These are phyloP conservation scores for Aplocera efformata DNA, from an alignment of 2,888 invertebrate genomes.

Conservation along the genomic window DNA sequence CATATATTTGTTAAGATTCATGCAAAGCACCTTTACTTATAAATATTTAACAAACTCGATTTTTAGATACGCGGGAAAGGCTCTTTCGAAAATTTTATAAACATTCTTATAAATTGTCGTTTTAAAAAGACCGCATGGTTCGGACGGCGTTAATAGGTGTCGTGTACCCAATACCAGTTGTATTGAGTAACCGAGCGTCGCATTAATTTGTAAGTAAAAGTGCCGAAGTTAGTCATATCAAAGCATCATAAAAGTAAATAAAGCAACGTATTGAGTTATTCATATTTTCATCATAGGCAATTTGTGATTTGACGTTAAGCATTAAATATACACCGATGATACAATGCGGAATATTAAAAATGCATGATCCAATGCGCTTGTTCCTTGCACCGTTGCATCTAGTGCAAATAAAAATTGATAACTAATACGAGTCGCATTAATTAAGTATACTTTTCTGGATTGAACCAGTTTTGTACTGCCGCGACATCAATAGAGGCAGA, in stretches of 20 bases:
- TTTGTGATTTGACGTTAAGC: constrained; percentile 14
- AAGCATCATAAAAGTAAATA: constrained; percentile 11
- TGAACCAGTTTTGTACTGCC: too few species aligned
- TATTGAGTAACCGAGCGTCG: constrained; percentile 1
- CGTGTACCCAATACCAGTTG: neutral
- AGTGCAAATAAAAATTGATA: too few species aligned
- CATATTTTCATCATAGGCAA: constrained; percentile 8
- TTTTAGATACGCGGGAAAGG: neutral
- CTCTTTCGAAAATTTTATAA: neutral
- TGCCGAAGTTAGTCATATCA: constrained; percentile 12
- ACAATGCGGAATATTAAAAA: constrained; percentile 6
- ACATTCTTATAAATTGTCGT: neutral
- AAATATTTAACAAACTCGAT: neutral
- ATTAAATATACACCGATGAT: constrained; percentile 7
- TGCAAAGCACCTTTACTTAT: constrained; percentile 25
- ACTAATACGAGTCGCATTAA: too few species aligned
- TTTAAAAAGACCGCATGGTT: neutral
- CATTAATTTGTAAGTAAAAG: constrained; percentile 16
- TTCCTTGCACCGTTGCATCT: too few species aligned
- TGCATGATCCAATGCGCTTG: too few species aligned
- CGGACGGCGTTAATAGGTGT: neutral
- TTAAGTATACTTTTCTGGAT: constrained; percentile 3
- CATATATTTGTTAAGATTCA: constrained; percentile 35
- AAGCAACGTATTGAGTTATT: constrained; percentile 12
- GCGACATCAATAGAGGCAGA: too few species aligned